Conservation (phyloP, 2,888 invertebrate genomes). For the Drosophila yooni region DNA sequence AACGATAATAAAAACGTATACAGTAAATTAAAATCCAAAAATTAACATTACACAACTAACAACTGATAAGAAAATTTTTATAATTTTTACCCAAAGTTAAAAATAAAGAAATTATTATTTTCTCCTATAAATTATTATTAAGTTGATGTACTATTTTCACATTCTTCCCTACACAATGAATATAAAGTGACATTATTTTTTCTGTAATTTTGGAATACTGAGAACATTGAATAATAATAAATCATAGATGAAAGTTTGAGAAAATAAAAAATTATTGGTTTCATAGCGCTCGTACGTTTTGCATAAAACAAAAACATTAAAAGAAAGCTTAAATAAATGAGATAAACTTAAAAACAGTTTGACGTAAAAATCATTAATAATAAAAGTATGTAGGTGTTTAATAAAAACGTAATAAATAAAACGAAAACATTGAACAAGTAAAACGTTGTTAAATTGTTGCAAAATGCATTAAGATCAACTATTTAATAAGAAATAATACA, state of each 20-base stretch:
- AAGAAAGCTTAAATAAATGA: conserved; percentile 71
- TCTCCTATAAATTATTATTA: background rate
- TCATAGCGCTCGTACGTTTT: conserved; percentile 85
- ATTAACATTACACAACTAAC: conserved; percentile 19
- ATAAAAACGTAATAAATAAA: conserved; percentile 59
- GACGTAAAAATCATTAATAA: conserved; percentile 70
- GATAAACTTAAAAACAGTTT: conserved; percentile 56
- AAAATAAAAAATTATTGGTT: conserved; percentile 84
- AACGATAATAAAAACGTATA: conserved; percentile 72
- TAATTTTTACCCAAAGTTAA: conserved; percentile 48
- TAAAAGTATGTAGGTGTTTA: conserved; percentile 73
- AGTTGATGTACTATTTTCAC: conserved; percentile 8
- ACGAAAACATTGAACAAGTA: conserved; percentile 69
- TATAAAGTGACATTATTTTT: conserved; percentile 1
- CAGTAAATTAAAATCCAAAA: conserved; percentile 60
- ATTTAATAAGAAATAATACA: conserved; percentile 68
- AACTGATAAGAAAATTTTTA: conserved; percentile 6
- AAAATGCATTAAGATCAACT: conserved; percentile 73
- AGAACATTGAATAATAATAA: conserved; percentile 18
- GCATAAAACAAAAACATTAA: conserved; percentile 72
- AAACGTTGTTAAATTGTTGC: conserved; percentile 78
- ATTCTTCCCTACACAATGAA: background rate
- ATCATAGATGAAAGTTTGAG: conserved; percentile 59
- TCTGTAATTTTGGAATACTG: conserved; percentile 9
- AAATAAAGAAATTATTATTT: conserved; percentile 14